Base-by-base conservation (phyloP, 2,888 invertebrate genomes). In the Agriopis marginaria region DNA sequence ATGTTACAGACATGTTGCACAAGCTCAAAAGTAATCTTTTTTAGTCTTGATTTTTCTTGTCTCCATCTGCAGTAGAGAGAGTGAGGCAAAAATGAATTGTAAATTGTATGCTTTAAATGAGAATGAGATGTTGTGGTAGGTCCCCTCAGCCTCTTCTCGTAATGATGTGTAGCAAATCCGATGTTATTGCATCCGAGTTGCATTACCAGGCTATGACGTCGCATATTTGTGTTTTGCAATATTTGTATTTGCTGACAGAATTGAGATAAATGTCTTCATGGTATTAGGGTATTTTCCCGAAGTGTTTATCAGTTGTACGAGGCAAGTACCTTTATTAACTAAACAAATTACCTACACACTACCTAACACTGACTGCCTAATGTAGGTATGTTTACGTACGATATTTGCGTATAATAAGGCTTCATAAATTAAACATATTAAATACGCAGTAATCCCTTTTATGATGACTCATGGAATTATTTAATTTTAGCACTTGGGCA, bases 101-200 rank as follows among this genome's bases (percentile, higher is more conserved):
- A 23, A 5, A 32, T 32, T 32, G 32, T 32, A 32, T 3, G 32
- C 32, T 32, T 32, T 0, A 32, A 32, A 32, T 32, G 9, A 44
- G 10, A 44, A 44, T 44, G 11, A 45, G 12, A 45, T 9, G 10
- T 51, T 51, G 23, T 32, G 14, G 45, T 45, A 58, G 58, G 44
- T 12, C 45, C 56, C 44, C 12, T 45, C 12, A 65, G 61, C 66
- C 71, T 63, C 53, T 68, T 71, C 76, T 71, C 72, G 72, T 77
- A 74, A 75, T 75, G 72, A 77, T 75, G 76, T 74, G 75, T 77
- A 71, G 66, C 74, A 70, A 77, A 77, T 77, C 66, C 71, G 73
- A 50, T 73, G 72, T 73, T 71, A 73, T 74, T 75, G 74, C 73
- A 74, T 76, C 72, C 67, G 68, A 63, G 56, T 70, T 73, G 76